phyloP scores from a whole-genome alignment of 2,888 invertebrate species.

The Lycia hirtaria region DNA sequence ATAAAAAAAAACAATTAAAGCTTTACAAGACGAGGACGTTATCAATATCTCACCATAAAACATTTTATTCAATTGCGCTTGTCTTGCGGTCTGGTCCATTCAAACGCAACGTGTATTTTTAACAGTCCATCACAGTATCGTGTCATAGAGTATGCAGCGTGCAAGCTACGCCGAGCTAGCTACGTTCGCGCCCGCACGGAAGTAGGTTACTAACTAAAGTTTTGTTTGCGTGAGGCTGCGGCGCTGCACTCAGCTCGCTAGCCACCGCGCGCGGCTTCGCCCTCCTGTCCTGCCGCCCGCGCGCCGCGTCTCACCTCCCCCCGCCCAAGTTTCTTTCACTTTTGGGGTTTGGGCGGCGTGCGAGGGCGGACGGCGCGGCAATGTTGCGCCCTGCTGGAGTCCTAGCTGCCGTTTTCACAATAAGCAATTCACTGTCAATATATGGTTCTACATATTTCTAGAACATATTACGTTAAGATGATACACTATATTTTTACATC shows the following conservation, averaged over 20 bases:
- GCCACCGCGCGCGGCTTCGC: slow-evolving; percentile 59
- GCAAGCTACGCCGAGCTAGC: slow-evolving; percentile 67
- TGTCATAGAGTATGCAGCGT: slow-evolving; percentile 65
- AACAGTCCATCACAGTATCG: slow-evolving; percentile 76
- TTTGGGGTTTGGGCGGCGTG: slow-evolving; percentile 52
- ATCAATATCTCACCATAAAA: slow-evolving; percentile 80
- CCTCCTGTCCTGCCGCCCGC: slow-evolving; percentile 53
- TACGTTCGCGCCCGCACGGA: slow-evolving; percentile 82
- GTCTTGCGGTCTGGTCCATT: slow-evolving; percentile 74
- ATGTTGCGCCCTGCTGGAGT: slow-evolving; percentile 18
- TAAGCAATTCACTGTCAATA: neutral
- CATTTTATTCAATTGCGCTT: slow-evolving; percentile 78
- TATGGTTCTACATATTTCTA: neutral
- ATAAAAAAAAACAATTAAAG: slow-evolving; percentile 66
- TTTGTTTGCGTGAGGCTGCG: slow-evolving; percentile 86
- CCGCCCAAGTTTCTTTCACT: slow-evolving; percentile 76
- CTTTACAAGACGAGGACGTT: slow-evolving; percentile 66
- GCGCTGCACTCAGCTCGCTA: slow-evolving; percentile 72
- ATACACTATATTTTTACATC: no score
- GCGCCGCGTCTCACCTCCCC: slow-evolving; percentile 51
- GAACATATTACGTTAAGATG: no score
- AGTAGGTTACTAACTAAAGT: slow-evolving; percentile 86
- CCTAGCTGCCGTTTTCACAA: slow-evolving; percentile 17
- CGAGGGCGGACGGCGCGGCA: slow-evolving; percentile 27
- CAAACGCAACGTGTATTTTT: slow-evolving; percentile 61